These are phyloP conservation scores for Mormyrus hasselquistii DNA, from an alignment of 2,797 vertebrate genomes.

Conservation along the genomic window DNA sequence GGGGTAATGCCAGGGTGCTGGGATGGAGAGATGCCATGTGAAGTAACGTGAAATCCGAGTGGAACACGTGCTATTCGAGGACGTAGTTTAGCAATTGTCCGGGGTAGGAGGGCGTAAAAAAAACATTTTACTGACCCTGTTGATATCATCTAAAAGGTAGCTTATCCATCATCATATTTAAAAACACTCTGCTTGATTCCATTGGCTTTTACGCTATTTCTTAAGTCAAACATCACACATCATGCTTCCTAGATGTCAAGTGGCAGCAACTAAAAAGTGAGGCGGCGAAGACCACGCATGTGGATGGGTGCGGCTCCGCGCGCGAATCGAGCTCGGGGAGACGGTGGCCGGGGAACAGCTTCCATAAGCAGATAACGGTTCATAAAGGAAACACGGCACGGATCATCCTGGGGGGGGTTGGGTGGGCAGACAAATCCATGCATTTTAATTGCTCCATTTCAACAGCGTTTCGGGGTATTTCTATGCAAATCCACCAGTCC, in stretches of 20 bases:
- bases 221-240: background rate
- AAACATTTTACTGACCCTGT: background rate
- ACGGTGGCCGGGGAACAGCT: conserved; percentile 50
- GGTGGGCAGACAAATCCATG: conserved; percentile 42
- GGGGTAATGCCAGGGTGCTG: background rate
- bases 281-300: background rate
- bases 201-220: background rate
- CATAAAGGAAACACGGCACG: conserved; percentile 45
- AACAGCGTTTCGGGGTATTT: conserved; percentile 52
- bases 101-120: background rate
- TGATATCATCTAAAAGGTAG: background rate
- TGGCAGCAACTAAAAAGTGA: background rate
- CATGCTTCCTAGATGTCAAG: background rate
- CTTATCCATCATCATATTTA: background rate
- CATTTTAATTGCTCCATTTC: conserved; percentile 64
- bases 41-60: background rate
- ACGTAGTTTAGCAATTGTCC: background rate
- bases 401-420: conserved; percentile 54
- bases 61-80: background rate
- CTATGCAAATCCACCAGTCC: conserved; percentile 58
- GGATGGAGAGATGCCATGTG: background rate
- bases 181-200: background rate
- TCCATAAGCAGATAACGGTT: conserved; percentile 57
- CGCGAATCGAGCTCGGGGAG: background rate
- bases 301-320: background rate